Percentiles rank a stretch among this genome's conserved stretches.
Conservation (phyloP, 2,113 vertebrate genomes). For the Porphyrio hochstetteri region DNA sequence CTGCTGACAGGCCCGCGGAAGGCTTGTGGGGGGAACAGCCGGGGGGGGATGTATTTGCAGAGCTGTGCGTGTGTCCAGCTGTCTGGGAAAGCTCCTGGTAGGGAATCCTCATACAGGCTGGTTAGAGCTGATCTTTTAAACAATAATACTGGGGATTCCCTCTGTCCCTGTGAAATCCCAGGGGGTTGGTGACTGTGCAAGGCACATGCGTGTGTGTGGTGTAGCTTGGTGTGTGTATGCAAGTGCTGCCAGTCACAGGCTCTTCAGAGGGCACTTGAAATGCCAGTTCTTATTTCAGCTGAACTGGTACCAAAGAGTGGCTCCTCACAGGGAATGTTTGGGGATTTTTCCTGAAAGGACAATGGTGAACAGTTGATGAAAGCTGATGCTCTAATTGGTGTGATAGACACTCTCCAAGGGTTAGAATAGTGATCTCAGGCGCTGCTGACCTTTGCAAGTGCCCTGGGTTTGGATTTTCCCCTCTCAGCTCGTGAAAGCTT, state of each 20-base stretch:
- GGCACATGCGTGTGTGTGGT: fast-evolving
- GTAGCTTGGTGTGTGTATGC: fast-evolving
- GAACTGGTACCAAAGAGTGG: neutral
- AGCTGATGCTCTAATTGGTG: neutral
- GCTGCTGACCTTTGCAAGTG: neutral
- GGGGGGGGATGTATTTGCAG: neutral
- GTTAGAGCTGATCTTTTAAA: neutral
- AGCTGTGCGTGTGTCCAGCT: neutral
- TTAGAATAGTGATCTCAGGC: neutral
- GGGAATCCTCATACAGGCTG: neutral
- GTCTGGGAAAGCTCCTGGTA: neutral
- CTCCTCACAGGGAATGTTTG: neutral
- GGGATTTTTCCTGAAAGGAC: neutral
- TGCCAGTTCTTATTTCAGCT: neutral
- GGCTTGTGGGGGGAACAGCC: neutral
- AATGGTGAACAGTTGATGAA: neutral
- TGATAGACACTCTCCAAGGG: neutral
- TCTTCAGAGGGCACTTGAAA: neutral
- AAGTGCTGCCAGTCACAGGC: neutral
- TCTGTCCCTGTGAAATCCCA: neutral
- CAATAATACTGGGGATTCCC: neutral
- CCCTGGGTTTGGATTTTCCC: neutral
- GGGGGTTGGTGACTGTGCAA: fast-evolving
- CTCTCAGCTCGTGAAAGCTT: neutral
- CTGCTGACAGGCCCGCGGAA: fast-evolving